These are phyloP conservation scores for Micronisus gabar DNA, from an alignment of 2,113 vertebrate species.

Conservation along the genomic window DNA sequence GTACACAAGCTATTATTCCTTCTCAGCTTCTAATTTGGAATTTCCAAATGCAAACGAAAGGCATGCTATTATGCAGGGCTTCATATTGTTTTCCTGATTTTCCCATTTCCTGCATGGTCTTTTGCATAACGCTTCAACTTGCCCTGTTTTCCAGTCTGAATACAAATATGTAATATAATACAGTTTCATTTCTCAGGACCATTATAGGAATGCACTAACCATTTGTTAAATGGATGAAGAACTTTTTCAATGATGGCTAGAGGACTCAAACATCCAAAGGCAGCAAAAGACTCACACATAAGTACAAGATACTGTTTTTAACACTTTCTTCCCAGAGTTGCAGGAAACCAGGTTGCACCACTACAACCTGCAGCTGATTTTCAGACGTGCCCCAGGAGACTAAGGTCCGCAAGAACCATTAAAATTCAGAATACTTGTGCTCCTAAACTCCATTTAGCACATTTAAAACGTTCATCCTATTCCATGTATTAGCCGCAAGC, in stretches of 20 bases:
- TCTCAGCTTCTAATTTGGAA: not conserved
- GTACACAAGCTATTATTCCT: not conserved
- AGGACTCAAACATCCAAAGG: not conserved
- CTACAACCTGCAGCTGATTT: not conserved
- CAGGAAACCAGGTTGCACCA: not conserved
- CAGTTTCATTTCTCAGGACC: not conserved
- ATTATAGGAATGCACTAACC: not conserved
- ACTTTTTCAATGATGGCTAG: not conserved
- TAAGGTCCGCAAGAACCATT: not conserved
- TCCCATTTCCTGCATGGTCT: not conserved
- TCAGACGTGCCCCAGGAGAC: not conserved
- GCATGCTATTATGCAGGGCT: not conserved
- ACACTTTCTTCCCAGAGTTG: not conserved
- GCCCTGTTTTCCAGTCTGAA: not conserved
- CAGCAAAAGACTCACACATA: not conserved
- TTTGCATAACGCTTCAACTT: not conserved
- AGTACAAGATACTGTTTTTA: not conserved
- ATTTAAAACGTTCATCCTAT: not conserved
- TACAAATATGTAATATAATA: not conserved
- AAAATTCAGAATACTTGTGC: not conserved
- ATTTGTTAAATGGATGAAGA: not conserved
- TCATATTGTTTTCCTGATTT: not conserved
- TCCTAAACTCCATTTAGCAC: not conserved
- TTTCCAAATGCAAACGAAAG: not conserved
- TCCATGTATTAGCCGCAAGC: not conserved